Base-by-base conservation (phyloP, 2,113 vertebrate species). In the Machaerirhynchus nigripectus region DNA sequence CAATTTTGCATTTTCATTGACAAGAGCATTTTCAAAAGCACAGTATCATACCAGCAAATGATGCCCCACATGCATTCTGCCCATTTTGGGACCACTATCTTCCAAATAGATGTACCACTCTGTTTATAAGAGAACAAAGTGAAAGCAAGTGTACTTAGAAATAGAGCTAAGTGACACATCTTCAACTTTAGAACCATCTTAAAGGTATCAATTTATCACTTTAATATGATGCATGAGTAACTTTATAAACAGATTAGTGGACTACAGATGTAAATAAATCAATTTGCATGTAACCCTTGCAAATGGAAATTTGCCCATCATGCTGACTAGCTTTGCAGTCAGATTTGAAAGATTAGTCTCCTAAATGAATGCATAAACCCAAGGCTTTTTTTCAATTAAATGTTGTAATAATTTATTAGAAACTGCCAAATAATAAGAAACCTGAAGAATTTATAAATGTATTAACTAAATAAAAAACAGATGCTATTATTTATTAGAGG, bases 391-490 rank as follows among this genome's bases (percentile, higher is more conserved):
- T 90, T 40, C 31, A 93, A 55, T 85, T 83, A 92, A 80, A 40
- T 94, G 70, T 90, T 69, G 12, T 17, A 79, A 93, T 90, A 91
- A 79, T 96, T 94, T 88, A 40, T 68, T 70, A 64, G 35, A 77
- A 39, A 80, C 68, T 53, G 87, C 15, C 27, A 92, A 90, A 89
- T 76, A 94, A 76, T 82, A 94, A 76, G 60, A 87, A 89, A 81
- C 4, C 35, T 85, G 33, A 39, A 94, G 52, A 84, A 84, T 93
- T 76, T 78, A 93, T 78, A 90, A 76, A 96, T 69, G 8, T 6
- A 75, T 70, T 87, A 95, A 83, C 50, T n/a, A 84, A 88, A 75
- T 42, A 94, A 59, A 87, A 69, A 96, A 89, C 55, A 96, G 76
- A 95, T 92, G 78, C 53, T 27, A 86, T 75, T 82, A 40, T 39